Conservation (phyloP, 2,888 invertebrate species). For the Drosophila mulleri region DNA sequence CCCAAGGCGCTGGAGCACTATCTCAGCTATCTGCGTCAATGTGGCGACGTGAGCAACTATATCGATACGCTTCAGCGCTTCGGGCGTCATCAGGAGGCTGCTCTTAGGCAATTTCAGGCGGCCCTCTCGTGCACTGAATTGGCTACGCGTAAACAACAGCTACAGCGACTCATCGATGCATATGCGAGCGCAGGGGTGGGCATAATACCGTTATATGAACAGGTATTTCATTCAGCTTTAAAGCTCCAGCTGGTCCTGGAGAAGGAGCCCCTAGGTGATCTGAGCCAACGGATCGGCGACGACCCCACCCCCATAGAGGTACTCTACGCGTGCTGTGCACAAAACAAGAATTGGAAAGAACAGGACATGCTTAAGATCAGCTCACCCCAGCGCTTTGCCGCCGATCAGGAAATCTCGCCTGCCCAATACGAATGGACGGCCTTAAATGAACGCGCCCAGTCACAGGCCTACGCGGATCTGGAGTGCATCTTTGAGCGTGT, state of each 20-base stretch:
- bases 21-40: constrained; percentile 90
- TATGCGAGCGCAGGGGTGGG: constrained; percentile 69
- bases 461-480: constrained; percentile 84
- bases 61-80: constrained; percentile 90
- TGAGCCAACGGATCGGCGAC: constrained; percentile 58
- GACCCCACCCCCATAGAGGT: constrained; percentile 82
- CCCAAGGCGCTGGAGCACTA: constrained; percentile 91
- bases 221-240: constrained; percentile 76
- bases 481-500: constrained; percentile 82
- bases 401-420: constrained; percentile 86
- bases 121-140: constrained; percentile 75
- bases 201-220: constrained; percentile 75
- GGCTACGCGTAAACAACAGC: constrained; percentile 78
- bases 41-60: constrained; percentile 83
- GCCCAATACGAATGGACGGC: constrained; percentile 90
- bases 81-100: constrained; percentile 88
- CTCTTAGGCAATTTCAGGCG: constrained; percentile 85
- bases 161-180: constrained; percentile 71
- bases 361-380: constrained; percentile 67
- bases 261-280: constrained; percentile 46
- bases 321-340: constrained; percentile 80
- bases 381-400: constrained; percentile 81
- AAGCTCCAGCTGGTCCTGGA: constrained; percentile 77
- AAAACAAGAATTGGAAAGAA: constrained; percentile 83
- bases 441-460: constrained; percentile 86